These are phyloP conservation scores for Volucella inflata DNA, from an alignment of 2,888 invertebrate genomes.

Conservation along the genomic window DNA sequence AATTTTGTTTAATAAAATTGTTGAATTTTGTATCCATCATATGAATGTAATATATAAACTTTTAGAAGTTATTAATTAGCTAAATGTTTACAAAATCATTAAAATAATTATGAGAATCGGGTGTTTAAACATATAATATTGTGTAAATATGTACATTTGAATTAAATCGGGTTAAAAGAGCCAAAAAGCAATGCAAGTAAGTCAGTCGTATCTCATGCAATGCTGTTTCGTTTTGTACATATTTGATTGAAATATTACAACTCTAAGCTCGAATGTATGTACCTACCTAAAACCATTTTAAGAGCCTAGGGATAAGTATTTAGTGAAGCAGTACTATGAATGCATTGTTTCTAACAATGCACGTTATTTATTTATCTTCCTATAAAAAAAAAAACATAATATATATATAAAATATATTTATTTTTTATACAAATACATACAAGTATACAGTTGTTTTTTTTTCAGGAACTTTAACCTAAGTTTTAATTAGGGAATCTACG, in stretches of 20 bases:
- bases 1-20: constrained; percentile 27
- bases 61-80: constrained; percentile 72
- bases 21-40: constrained; percentile 52
- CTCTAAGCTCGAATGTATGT: constrained; percentile 65
- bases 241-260: constrained; percentile 26
- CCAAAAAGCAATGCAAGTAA: constrained; percentile 42
- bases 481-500: not conserved
- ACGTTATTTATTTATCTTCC: constrained; percentile 16
- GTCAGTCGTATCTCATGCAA: constrained; percentile 39
- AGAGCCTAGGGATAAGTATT: constrained; percentile 25
- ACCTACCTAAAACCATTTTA: constrained; percentile 57
- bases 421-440: not conserved
- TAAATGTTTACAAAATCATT: constrained; percentile 43
- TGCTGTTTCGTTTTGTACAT: constrained; percentile 41
- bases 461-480: not conserved
- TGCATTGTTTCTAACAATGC: constrained; percentile 28
- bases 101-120: constrained; percentile 8
- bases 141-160: constrained; percentile 65
- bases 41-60: constrained; percentile 78
- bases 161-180: constrained; percentile 19
- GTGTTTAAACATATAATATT: constrained; percentile 32
- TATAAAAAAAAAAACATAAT: constrained; percentile 4
- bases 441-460: not conserved
- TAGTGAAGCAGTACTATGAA: constrained; percentile 25
- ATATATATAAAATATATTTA: not conserved